phyloP scores from a whole-genome alignment of 2,888 invertebrate species.

The Apantesis nais region DNA sequence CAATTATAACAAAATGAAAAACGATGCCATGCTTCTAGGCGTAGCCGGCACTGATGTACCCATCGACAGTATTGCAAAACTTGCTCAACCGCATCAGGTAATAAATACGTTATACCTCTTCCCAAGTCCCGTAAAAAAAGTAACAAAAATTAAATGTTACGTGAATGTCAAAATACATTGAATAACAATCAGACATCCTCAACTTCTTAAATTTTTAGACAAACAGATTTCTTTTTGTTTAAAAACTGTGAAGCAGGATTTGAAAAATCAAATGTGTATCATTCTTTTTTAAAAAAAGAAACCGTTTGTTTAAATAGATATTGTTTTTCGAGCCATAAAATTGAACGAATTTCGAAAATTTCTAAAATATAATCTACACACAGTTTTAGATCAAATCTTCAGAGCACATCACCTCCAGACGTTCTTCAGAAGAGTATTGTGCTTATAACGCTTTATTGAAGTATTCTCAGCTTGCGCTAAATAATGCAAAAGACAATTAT shows the following conservation, averaged over 20 bases:
- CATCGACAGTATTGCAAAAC: conserved; percentile 94
- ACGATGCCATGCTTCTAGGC: conserved; percentile 93
- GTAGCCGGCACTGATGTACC: conserved; percentile 98
- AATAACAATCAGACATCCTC: background rate
- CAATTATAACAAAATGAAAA: conserved; percentile 86
- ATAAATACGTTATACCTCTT: no score
- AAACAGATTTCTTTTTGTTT: no score
- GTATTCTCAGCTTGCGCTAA: background rate
- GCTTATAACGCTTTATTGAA: background rate
- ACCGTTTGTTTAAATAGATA: no score
- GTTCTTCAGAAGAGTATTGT: background rate
- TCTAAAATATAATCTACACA: background rate
- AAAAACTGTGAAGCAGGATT: no score
- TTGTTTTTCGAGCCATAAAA: no score
- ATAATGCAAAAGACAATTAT: background rate
- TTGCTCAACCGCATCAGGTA: conserved; percentile 96
- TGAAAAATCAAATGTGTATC: no score
- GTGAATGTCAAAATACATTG: background rate
- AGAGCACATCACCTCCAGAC: background rate
- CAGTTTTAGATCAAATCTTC: background rate
- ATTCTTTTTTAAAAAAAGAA: background rate
- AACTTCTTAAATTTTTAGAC: background rate
- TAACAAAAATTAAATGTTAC: background rate
- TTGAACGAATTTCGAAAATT: background rate
- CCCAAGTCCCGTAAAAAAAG: background rate